phyloP scores from a whole-genome alignment of 2,113 vertebrate genomes.

The Neoarius graeffei region DNA sequence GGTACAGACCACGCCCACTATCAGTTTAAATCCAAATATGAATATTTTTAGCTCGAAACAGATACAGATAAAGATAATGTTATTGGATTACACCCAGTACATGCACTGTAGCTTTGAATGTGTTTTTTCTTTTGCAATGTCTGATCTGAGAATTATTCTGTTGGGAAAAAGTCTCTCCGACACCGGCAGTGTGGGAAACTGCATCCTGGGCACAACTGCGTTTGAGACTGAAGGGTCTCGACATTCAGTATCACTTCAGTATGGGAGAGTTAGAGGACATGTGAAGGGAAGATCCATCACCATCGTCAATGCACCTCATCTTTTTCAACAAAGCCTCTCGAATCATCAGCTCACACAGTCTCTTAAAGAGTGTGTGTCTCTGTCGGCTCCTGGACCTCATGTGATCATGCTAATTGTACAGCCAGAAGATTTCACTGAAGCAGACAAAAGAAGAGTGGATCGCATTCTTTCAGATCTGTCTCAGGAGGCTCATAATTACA shows the following conservation, averaged over 20 bases:
- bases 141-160: slow-evolving; percentile 26
- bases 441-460: not conserved
- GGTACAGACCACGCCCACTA: not conserved
- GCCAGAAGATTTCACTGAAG: not conserved
- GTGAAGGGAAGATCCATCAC: slow-evolving; percentile 17
- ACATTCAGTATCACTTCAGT: not conserved
- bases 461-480: not conserved
- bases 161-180: slow-evolving; percentile 31
- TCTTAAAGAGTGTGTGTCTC: slow-evolving; percentile 24
- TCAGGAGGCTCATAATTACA: not conserved
- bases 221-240: not conserved
- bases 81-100: not conserved
- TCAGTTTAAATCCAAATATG: not conserved
- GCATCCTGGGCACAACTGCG: not conserved
- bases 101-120: not conserved
- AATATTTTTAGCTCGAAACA: not conserved
- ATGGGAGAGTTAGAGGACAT: not conserved
- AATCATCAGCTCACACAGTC: not conserved
- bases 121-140: slow-evolving; percentile 9
- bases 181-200: slow-evolving; percentile 25
- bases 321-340: not conserved
- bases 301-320: slow-evolving; percentile 17
- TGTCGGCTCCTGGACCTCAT: slow-evolving; percentile 38
- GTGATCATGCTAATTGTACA: slow-evolving; percentile 3
- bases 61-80: not conserved